Evolutionary conservation across 1,140 invertebrate species (phyloP).

Genomic region (Oppia nitens): DNA sequence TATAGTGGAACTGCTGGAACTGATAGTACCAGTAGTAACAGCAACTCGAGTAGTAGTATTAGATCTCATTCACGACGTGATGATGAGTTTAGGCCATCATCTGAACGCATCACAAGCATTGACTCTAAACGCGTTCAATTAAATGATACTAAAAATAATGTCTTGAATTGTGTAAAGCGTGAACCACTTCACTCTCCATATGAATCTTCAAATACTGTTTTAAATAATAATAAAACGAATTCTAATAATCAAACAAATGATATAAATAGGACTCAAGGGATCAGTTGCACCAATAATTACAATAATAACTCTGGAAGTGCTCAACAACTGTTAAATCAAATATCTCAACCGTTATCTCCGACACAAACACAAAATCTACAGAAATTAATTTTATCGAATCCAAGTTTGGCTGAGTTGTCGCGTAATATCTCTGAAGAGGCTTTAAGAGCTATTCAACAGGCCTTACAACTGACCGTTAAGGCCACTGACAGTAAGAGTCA

Average conservation of each 20-base stretch:
- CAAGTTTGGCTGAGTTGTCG: conserved; percentile 25
- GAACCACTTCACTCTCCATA: background rate
- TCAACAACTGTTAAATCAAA: conserved; percentile 15
- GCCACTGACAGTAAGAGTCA: conserved; percentile 4
- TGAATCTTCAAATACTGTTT: background rate
- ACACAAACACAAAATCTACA: conserved; percentile 34
- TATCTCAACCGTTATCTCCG: conserved; percentile 29
- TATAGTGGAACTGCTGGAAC: background rate
- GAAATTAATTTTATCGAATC: conserved; percentile 32
- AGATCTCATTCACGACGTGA: background rate
- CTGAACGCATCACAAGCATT: background rate
- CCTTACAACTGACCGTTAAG: conserved; percentile 30
- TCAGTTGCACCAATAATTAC: background rate
- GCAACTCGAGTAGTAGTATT: background rate
- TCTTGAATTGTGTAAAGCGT: background rate
- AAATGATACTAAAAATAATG: background rate
- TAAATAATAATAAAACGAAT: background rate
- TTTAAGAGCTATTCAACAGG: conserved; percentile 41
- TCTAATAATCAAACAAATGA: background rate
- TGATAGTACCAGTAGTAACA: background rate
- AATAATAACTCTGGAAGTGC: background rate
- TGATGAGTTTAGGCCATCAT: background rate
- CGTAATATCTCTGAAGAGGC: conserved; percentile 38
- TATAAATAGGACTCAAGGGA: background rate
- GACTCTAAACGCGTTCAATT: background rate